Evolutionary conservation across 2,113 vertebrate genomes (phyloP).

Genomic region (Lepidothrix coronata): DNA sequence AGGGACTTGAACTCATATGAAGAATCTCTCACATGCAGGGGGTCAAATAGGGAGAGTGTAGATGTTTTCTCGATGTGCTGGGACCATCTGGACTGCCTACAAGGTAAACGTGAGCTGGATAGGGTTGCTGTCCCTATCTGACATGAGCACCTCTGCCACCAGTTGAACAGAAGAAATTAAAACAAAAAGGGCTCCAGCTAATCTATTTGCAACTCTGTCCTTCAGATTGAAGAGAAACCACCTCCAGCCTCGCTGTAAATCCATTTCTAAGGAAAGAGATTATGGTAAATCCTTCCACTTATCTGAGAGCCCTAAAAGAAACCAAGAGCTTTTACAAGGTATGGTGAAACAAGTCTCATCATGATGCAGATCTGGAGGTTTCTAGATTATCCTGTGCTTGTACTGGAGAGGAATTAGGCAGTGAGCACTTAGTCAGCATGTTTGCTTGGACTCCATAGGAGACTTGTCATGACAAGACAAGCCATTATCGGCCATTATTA

Average conservation of each 20-base stretch:
- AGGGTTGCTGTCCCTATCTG: not conserved
- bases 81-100: not conserved
- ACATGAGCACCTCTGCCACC: not conserved
- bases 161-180: not conserved
- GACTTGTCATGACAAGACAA: slow-evolving; percentile 55
- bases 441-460: slow-evolving; percentile 24
- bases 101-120: not conserved
- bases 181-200: not conserved
- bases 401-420: slow-evolving; percentile 4
- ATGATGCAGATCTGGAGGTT: not conserved
- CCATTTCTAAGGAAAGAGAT: slow-evolving; percentile 12
- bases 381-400: not conserved
- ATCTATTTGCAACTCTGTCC: slow-evolving; percentile 12
- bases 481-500: slow-evolving; percentile 13
- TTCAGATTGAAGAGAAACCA: not conserved
- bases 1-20: not conserved
- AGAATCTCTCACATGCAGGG: not conserved
- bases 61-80: not conserved
- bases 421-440: slow-evolving; percentile 2
- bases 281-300: slow-evolving; percentile 17
- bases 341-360: not conserved
- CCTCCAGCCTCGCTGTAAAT: not conserved
- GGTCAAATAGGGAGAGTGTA: not conserved
- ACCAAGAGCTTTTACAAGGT: not conserved
- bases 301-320: not conserved